phyloP scores from a whole-genome alignment of 2,797 vertebrate genomes.

The Ptychobarbus kaznakovi region DNA sequence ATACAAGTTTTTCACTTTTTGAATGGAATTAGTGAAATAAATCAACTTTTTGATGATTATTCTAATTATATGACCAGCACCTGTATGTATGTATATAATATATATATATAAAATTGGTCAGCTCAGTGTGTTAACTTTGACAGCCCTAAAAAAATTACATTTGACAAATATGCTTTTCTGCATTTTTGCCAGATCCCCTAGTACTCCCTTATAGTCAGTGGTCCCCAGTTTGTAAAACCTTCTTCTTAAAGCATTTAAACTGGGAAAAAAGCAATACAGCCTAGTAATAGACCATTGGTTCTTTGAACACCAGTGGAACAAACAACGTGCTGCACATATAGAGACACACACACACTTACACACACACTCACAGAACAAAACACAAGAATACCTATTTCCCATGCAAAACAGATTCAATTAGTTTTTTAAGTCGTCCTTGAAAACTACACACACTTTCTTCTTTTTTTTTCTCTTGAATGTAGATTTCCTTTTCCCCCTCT shows the following conservation, averaged over 20 bases:
- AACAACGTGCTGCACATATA: neutral
- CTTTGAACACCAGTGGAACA: slow-evolving; percentile 19
- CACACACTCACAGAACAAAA: slow-evolving; percentile 48
- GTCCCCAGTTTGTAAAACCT: neutral
- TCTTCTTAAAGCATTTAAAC: slow-evolving; percentile 7
- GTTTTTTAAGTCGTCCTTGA: slow-evolving; percentile 69
- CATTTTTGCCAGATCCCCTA: neutral
- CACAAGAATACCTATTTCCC: slow-evolving; percentile 25
- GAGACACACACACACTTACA: neutral
- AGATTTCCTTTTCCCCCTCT: slow-evolving; percentile 57
- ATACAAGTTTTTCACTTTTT: too few relatives aligned
- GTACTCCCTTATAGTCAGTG: neutral
- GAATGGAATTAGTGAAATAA: too few relatives aligned
- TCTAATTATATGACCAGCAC: too few relatives aligned
- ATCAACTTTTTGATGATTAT: too few relatives aligned
- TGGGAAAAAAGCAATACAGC: neutral
- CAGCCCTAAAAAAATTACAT: too few relatives aligned
- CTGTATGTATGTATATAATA: too few relatives aligned
- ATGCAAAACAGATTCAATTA: slow-evolving; percentile 64
- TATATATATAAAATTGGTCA: neutral
- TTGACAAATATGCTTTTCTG: neutral
- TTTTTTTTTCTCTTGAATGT: slow-evolving; percentile 57
- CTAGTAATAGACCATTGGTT: neutral
- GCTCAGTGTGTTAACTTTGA: neutral
- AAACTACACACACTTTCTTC: slow-evolving; percentile 58